Conservation (phyloP, 2,113 vertebrate genomes). For the Cavia aperea region DNA sequence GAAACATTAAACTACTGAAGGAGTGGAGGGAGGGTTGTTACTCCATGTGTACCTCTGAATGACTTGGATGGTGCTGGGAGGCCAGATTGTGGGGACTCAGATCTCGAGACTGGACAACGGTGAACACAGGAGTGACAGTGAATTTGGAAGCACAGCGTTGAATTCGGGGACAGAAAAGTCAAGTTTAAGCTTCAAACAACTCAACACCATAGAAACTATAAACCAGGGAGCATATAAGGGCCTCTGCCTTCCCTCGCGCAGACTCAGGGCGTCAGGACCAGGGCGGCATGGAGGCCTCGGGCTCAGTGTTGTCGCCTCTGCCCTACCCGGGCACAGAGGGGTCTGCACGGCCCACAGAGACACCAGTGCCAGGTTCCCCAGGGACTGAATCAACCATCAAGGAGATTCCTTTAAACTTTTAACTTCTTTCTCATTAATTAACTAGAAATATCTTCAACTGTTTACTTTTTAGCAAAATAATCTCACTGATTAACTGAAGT, state of each 20-base stretch:
- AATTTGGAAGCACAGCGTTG: neutral
- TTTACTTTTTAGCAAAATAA: constrained; percentile 43
- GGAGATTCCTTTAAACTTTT: constrained; percentile 29
- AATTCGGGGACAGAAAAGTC: neutral
- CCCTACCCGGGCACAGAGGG: accelerated
- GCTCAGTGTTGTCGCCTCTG: accelerated
- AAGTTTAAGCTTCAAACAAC: neutral
- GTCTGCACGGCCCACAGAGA: neutral
- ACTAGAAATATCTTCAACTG: constrained; percentile 4
- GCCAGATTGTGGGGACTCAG: neutral
- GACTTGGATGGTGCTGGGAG: neutral
- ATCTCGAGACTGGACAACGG: neutral
- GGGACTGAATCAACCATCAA: neutral
- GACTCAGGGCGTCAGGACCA: neutral
- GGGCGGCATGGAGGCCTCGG: neutral
- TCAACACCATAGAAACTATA: neutral
- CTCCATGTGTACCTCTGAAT: neutral
- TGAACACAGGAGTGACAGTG: neutral
- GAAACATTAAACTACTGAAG: too few species aligned
- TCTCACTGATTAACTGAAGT: constrained; percentile 47
- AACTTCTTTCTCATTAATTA: constrained; percentile 47
- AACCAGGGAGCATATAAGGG: neutral
- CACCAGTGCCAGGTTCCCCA: too few species aligned
- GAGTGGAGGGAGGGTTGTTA: accelerated
- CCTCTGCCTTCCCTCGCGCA: neutral